Percentiles rank a stretch among this genome's conserved stretches.
phyloP scores from a whole-genome alignment of 2,888 invertebrate species.

The Meiosimyza decipiens region DNA sequence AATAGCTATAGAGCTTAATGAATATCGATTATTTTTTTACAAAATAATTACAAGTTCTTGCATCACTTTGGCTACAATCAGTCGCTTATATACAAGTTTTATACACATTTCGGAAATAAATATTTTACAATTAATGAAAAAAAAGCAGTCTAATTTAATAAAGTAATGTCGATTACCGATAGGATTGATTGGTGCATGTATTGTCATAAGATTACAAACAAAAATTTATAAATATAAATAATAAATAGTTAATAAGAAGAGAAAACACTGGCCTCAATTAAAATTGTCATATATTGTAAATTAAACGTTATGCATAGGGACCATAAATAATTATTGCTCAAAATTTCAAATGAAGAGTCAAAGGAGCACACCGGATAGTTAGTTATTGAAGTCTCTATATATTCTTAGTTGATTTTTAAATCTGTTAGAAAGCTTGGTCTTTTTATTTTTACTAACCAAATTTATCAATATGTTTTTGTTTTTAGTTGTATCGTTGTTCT shows the following conservation, averaged over 20 bases:
- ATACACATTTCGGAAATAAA: neutral
- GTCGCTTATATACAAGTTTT: slow-evolving; percentile 12
- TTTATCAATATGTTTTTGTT: no score
- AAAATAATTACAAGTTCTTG: slow-evolving; percentile 18
- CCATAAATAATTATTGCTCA: no score
- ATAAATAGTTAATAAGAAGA: slow-evolving; percentile 19
- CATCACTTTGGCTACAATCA: no score
- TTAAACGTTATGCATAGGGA: no score
- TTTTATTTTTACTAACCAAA: no score
- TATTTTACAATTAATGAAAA: slow-evolving; percentile 1
- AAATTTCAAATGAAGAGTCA: no score
- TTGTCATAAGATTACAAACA: slow-evolving; percentile 26
- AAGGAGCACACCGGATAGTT: no score
- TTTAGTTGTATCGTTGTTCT: no score
- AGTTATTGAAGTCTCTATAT: no score
- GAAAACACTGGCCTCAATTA: slow-evolving; percentile 18
- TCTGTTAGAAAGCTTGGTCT: no score
- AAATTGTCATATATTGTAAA: no score
- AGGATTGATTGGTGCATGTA: slow-evolving; percentile 1
- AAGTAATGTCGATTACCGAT: neutral
- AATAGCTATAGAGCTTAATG: slow-evolving; percentile 19
- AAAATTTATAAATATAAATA: slow-evolving; percentile 30
- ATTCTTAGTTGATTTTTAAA: no score
- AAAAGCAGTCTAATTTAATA: slow-evolving; percentile 13
- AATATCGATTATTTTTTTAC: slow-evolving; percentile 25